Base-by-base conservation (phyloP, 2,797 vertebrate genomes). In the Sparus aurata region DNA sequence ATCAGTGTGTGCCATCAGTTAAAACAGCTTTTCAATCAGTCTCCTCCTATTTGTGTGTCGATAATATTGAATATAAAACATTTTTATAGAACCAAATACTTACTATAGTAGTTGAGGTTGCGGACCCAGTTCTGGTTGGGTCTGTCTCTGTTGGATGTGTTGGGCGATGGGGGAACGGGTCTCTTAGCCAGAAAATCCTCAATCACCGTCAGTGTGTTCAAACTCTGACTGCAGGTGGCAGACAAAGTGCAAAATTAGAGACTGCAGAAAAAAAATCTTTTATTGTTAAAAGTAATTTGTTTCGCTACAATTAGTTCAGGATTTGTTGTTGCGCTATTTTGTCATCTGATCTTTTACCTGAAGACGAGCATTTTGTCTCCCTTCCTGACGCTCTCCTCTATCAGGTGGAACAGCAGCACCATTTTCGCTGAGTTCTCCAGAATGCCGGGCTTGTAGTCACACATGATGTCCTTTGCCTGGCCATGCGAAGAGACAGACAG, bases 371-470 rank as follows among this genome's bases (percentile, higher is more conserved):
- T 95, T 93, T 99, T 99, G 91, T 99, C 98, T 88, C 97, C 97
- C 74, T 96, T 95, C 75, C 94, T 96, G 87, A 99, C 95, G 7
- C 98, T 98, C 85, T 98, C 98, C 30, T 99, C 98, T 38, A 99
- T 97, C 82, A 99, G 87, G 85, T 99, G 97, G 90, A 99, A 99
- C 46, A 99, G 96, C 79, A 99, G 92, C 52, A 98, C 97, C 98
- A 99, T 99, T 92, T 99, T 99, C 11, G 98, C 97, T 0, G 98
- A 99, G 92, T 99, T 98, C 84, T 98, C 97, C 90, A 99, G 92
- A 68, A 98, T 87, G 43, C 98, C 98, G 0, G 96, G 95, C 83
- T 97, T 95, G 85, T 99, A 99, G 89, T 97, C 95, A 50, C 89
- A 96, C 94, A 99, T 95, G 87, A 99, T 95, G 58, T 98, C 97